Evolutionary conservation across 2,888 invertebrate genomes (phyloP).

Genomic region (Lomographa bimaculata): DNA sequence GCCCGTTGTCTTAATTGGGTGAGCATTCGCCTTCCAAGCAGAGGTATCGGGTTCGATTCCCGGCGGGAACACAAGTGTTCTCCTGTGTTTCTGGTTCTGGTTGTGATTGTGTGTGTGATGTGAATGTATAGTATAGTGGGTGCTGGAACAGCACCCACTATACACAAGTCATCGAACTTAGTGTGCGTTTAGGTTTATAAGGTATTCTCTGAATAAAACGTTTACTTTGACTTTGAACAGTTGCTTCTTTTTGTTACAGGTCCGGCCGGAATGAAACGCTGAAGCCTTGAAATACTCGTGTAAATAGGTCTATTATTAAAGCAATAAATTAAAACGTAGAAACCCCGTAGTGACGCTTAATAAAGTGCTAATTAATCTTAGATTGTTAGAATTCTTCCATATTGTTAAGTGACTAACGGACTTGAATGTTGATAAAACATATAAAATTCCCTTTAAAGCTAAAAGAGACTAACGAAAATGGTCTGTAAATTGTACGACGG

Average conservation of each 20-base stretch:
- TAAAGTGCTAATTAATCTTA: slow-evolving; percentile 52
- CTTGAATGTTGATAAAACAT: neutral
- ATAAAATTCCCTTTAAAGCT: slow-evolving; percentile 1
- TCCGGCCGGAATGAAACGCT: slow-evolving; percentile 29
- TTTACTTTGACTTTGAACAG: no score
- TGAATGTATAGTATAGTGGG: no score
- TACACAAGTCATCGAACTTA: no score
- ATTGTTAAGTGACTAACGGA: slow-evolving; percentile 22
- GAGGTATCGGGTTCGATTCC: no score
- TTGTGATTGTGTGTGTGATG: no score
- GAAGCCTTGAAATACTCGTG: slow-evolving; percentile 34
- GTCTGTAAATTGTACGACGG: neutral
- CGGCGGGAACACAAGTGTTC: no score
- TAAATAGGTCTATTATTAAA: slow-evolving; percentile 70
- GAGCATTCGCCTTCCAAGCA: no score
- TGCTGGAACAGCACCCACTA: no score
- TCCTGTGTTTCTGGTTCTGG: no score
- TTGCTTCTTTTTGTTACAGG: slow-evolving; percentile 74
- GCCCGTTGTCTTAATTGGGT: no score
- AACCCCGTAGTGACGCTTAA: slow-evolving; percentile 70
- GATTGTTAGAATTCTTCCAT: slow-evolving; percentile 63
- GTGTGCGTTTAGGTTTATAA: no score
- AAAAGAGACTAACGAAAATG: slow-evolving; percentile 21
- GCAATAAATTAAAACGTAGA: slow-evolving; percentile 70
- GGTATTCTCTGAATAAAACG: no score